phyloP scores from a whole-genome alignment of 1,140 invertebrate genomes.

The Ridgeia piscesae region DNA sequence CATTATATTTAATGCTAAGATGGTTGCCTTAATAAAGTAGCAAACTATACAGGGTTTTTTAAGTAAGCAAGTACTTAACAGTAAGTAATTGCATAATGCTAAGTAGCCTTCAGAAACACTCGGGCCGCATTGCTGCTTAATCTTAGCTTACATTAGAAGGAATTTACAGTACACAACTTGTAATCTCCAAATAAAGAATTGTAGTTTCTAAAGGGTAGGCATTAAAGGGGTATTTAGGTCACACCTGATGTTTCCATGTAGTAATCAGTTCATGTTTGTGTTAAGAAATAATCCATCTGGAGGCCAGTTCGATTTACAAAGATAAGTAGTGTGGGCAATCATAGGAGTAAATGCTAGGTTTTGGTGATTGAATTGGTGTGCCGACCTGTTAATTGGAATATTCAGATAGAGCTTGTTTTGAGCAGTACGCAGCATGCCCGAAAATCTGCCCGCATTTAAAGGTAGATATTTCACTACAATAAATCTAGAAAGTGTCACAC shows the following conservation, averaged over 20 bases:
- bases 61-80: too few relatives aligned
- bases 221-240: background rate
- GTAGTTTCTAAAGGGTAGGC: background rate
- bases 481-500: too few relatives aligned
- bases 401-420: background rate
- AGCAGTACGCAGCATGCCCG: background rate
- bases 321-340: background rate
- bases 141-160: background rate
- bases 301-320: background rate
- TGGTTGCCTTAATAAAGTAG: too few relatives aligned
- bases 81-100: too few relatives aligned
- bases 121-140: too few relatives aligned
- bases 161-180: background rate
- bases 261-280: background rate
- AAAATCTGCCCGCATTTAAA: background rate
- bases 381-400: too few relatives aligned
- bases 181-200: background rate
- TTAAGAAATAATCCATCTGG: background rate
- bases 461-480: background rate
- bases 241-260: background rate
- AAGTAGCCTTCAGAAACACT: background rate
- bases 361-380: too few relatives aligned
- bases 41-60: too few relatives aligned
- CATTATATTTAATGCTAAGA: too few relatives aligned
- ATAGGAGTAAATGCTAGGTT: background rate